Percentiles rank a stretch among this genome's conserved stretches.
Evolutionary conservation across 2,888 invertebrate genomes (phyloP).

Genomic region (Cryptocephalus primarius): DNA sequence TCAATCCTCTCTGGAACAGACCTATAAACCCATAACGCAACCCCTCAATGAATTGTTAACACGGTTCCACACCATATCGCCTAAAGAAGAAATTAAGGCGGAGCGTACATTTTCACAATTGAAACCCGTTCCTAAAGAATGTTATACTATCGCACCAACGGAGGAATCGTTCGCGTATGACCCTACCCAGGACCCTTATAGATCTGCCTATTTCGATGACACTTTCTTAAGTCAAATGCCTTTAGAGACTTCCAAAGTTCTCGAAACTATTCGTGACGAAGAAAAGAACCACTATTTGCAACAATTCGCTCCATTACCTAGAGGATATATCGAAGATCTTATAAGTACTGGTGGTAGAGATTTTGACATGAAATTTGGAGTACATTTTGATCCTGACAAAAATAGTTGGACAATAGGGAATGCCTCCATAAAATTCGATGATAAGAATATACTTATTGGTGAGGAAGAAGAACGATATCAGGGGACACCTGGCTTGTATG

Average conservation of each 20-base stretch:
- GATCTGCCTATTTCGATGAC: too few relatives aligned
- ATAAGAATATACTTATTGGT: neutral
- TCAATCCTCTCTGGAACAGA: constrained; percentile 2
- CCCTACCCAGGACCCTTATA: neutral
- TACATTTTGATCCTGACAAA: too few relatives aligned
- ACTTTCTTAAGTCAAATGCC: neutral
- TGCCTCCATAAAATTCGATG: neutral
- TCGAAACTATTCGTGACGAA: too few relatives aligned
- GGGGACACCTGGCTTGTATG: constrained; percentile 4
- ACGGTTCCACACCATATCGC: too few relatives aligned
- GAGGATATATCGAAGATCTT: too few relatives aligned
- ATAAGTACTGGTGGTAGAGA: too few relatives aligned
- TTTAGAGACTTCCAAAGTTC: too few relatives aligned
- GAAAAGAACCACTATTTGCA: too few relatives aligned
- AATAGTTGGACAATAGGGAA: neutral
- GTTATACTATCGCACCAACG: neutral
- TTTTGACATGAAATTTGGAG: too few relatives aligned
- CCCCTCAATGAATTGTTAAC: constrained; percentile 3
- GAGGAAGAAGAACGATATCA: neutral
- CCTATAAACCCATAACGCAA: constrained; percentile 5
- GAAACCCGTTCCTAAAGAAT: neutral
- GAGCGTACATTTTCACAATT: too few relatives aligned
- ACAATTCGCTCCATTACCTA: too few relatives aligned
- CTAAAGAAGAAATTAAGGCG: neutral
- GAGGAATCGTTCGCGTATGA: neutral